A percentile compares a stretch with the other conserved stretches of the same genome.
phyloP scores from a whole-genome alignment of 2,888 invertebrate species.

The Mellilla xanthometata region DNA sequence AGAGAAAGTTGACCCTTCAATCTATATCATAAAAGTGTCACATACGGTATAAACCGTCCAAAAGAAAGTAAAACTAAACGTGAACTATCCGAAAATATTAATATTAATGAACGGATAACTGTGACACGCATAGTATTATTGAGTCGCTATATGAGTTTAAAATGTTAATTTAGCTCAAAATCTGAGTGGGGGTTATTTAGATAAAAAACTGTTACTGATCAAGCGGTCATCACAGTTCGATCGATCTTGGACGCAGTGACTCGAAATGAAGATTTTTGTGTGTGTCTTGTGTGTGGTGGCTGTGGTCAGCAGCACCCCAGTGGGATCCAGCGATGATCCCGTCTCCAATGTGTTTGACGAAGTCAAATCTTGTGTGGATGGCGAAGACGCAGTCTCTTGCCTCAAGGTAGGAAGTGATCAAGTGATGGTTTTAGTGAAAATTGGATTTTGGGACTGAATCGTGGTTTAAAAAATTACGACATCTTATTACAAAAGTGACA shows the following conservation, averaged over 20 bases:
- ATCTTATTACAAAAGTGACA: background rate
- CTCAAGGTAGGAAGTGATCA: slow-evolving; percentile 62
- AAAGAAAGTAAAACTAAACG: slow-evolving; percentile 54
- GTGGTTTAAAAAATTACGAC: too few relatives aligned
- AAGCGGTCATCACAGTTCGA: slow-evolving; percentile 66
- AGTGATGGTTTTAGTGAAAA: slow-evolving; percentile 7
- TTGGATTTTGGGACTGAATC: too few relatives aligned
- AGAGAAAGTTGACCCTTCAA: slow-evolving; percentile 25
- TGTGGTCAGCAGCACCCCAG: slow-evolving; percentile 53
- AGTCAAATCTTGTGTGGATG: slow-evolving; percentile 16
- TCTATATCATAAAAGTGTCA: slow-evolving; percentile 23
- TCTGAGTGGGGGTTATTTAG: slow-evolving; percentile 67
- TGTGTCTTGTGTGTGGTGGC: slow-evolving; percentile 60
- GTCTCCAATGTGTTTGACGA: slow-evolving; percentile 5
- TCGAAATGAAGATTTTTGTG: slow-evolving; percentile 64
- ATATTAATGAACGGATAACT: slow-evolving; percentile 68
- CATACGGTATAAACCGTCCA: slow-evolving; percentile 50
- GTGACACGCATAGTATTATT: slow-evolving; percentile 66
- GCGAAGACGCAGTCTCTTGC: slow-evolving; percentile 57
- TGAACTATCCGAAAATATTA: slow-evolving; percentile 59
- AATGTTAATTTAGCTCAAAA: slow-evolving; percentile 64
- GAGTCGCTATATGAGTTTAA: slow-evolving; percentile 61
- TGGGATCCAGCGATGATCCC: slow-evolving; percentile 15
- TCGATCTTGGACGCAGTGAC: slow-evolving; percentile 55
- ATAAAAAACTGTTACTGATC: slow-evolving; percentile 76